Evolutionary conservation across 2,113 vertebrate species (phyloP).

Genomic region (Nesoenas mayeri): DNA sequence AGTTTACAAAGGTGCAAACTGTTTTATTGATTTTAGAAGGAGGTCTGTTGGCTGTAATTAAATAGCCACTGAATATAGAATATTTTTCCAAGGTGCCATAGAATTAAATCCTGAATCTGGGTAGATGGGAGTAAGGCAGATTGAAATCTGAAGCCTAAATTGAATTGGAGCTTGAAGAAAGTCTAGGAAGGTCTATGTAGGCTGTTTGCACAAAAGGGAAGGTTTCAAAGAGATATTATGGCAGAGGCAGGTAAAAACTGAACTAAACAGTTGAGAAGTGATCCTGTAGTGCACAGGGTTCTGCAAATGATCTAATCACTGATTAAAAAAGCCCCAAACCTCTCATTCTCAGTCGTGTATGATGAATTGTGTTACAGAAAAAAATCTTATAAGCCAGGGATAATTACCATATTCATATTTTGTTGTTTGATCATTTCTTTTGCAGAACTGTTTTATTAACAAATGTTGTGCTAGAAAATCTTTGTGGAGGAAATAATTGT

Average conservation of each 20-base stretch:
- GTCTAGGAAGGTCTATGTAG: neutral
- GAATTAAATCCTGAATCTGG: neutral
- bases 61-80: neutral
- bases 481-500: neutral
- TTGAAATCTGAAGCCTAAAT: neutral
- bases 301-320: neutral
- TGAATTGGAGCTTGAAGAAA: neutral
- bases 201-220: neutral
- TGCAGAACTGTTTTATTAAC: neutral
- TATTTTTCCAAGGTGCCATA: neutral
- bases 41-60: neutral
- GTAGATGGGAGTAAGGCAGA: neutral
- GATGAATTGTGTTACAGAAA: neutral
- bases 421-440: neutral
- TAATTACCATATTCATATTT: neutral
- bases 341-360: accelerated
- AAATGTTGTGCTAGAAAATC: neutral
- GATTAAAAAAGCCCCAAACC: neutral
- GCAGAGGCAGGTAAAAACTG: neutral
- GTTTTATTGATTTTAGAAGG: neutral
- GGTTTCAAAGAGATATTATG: neutral
- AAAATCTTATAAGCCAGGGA: neutral
- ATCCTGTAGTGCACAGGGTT: neutral
- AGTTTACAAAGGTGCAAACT: neutral
- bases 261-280: neutral